These are phyloP conservation scores for Hylomyscus alleni DNA, from an alignment of 2,797 vertebrate genomes.

Conservation along the genomic window DNA sequence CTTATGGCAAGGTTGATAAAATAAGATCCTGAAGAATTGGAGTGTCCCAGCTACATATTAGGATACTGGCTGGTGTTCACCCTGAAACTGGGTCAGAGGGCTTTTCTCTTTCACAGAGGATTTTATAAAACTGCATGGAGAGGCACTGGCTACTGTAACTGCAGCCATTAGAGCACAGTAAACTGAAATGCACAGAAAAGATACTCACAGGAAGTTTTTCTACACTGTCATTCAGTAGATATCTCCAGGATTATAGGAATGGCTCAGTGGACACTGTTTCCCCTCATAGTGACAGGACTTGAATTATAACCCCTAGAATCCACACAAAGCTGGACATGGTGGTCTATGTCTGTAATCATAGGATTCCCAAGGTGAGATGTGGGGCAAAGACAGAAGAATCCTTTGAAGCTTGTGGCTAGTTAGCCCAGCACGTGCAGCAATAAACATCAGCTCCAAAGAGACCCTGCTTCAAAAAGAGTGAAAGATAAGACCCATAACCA, in stretches of 20 bases:
- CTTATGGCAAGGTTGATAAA: background rate
- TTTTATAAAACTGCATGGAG: background rate
- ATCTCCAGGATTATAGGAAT: background rate
- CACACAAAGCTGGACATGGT: background rate
- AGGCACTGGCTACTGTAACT: background rate
- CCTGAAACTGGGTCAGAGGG: background rate
- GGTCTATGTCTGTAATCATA: background rate
- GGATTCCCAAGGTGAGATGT: background rate
- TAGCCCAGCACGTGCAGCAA: background rate
- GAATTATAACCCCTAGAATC: background rate
- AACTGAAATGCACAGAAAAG: background rate
- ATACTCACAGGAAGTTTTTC: background rate
- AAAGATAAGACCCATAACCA: background rate
- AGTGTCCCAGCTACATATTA: background rate
- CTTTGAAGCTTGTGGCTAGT: background rate
- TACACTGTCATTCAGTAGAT: background rate
- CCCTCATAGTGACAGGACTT: background rate
- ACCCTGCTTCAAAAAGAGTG: background rate
- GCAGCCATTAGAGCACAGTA: background rate
- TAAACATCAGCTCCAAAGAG: background rate
- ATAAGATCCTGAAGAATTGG: background rate
- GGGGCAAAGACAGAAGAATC: background rate
- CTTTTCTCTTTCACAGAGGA: constrained; percentile 13
- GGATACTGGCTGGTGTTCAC: background rate
- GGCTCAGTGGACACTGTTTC: background rate